Percentiles rank a stretch among this genome's conserved stretches.
These are phyloP conservation scores for Acleris holmiana DNA, from an alignment of 2,888 invertebrate species.

Conservation along the genomic window DNA sequence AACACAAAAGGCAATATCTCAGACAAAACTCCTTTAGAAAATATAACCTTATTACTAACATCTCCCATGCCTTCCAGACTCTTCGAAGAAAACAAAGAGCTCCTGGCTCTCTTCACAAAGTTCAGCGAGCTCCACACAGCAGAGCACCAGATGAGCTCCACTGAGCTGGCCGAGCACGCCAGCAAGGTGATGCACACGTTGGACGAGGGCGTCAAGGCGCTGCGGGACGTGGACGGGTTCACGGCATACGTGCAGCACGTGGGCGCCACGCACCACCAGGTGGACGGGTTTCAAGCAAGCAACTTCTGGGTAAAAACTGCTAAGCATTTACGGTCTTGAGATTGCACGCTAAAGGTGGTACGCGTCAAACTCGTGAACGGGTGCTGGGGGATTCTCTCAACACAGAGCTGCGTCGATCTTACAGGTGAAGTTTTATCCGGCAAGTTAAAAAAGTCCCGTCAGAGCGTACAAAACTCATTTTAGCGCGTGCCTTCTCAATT, in stretches of 20 bases:
- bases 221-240: conserved; percentile 92
- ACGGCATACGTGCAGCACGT: conserved; percentile 91
- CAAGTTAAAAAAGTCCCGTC: too few species aligned
- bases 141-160: conserved; percentile 90
- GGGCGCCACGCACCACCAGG: conserved; percentile 91
- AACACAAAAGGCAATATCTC: too few species aligned
- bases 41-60: too few species aligned
- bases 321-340: too few species aligned
- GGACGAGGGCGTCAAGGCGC: conserved; percentile 93
- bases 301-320: conserved; percentile 90
- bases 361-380: too few species aligned
- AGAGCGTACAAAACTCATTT: too few species aligned
- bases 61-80: conserved; percentile 83
- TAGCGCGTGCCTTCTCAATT: too few species aligned
- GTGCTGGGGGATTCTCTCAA: too few species aligned
- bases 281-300: conserved; percentile 92
- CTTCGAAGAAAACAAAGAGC: conserved; percentile 92
- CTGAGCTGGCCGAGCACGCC: conserved; percentile 94
- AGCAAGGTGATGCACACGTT: conserved; percentile 94
- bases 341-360: too few species aligned
- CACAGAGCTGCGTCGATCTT: too few species aligned
- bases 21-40: too few species aligned
- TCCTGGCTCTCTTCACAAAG: conserved; percentile 90
- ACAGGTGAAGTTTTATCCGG: too few species aligned
- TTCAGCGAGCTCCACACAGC: conserved; percentile 90